A percentile compares a stretch with the other conserved stretches of the same genome.
Evolutionary conservation across 2,797 vertebrate species (phyloP).

Genomic region (Nasua narica): DNA sequence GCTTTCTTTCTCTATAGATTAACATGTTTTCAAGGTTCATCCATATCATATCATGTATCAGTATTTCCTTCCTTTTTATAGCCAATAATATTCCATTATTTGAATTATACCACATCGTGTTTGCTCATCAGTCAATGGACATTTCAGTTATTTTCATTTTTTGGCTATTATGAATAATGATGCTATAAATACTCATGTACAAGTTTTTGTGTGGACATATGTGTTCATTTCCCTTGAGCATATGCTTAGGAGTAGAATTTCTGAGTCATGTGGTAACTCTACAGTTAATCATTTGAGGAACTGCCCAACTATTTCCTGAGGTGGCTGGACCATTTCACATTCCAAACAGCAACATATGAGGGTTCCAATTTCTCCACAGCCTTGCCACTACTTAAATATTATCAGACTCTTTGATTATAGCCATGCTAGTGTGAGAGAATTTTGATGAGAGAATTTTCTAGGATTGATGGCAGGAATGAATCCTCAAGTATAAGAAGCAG

Average conservation of each 20-base stretch:
- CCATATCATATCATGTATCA: background rate
- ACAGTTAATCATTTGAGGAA: background rate
- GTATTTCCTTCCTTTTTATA: background rate
- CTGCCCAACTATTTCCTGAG: background rate
- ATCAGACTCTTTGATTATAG: background rate
- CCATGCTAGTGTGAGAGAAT: background rate
- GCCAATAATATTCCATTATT: background rate
- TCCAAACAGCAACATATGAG: background rate
- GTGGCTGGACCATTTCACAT: background rate
- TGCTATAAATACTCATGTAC: background rate
- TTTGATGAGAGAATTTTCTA: slow-evolving; percentile 3
- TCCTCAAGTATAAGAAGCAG: background rate
- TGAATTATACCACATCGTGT: background rate
- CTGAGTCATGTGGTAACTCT: background rate
- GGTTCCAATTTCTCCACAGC: background rate
- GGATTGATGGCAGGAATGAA: background rate
- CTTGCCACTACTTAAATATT: background rate
- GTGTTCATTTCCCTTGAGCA: background rate
- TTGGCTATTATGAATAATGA: background rate
- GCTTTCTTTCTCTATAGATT: background rate
- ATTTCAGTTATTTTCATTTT: background rate
- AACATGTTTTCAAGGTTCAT: background rate
- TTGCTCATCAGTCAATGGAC: background rate
- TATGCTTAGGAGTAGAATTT: background rate
- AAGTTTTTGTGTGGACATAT: background rate